Evolutionary conservation across 2,113 vertebrate genomes (phyloP), one percentile per base, ranked within the genome.

Genomic region (Origma solitaria): DNA sequence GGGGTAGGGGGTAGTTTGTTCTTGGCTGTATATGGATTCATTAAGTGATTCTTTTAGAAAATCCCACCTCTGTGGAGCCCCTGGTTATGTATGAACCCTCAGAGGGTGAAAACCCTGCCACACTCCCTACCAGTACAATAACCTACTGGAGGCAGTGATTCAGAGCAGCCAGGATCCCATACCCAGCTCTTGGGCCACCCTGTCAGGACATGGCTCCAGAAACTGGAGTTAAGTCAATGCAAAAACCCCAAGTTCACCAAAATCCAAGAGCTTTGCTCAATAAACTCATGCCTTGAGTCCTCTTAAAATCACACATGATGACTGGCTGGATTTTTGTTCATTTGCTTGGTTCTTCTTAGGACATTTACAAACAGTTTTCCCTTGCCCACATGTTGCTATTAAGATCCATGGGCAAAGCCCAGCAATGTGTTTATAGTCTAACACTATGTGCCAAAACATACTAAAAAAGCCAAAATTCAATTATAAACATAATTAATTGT

Each of bases 381-480:
- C 60, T 54, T 87, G 40, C 68, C 73, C 86, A 54, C 38, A 90
- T 38, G 25, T 61, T 73, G n/a, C 80, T 95, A 50, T 64, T 93
- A 85, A 84, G n/a, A 58, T 57, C 54, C 30, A 27, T 3, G 13
- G 50, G 58, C 51, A 88, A 92, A 80, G 11, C 22, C 38, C 18
- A 15, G 31, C 21, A 71, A 71, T 83, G 88, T 81, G 72, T 16
- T 75, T 16, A 35, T 21, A 57, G 62, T 18, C 58, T 61, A 66
- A 79, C 13, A 5, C 22, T 76, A 58, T 70, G 88, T 90, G 57
- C 17, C n/a, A 92, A 81, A 77, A 8, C 35, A 13, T 37, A 62
- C 56, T 49, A 24, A n/a, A 86, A 75, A 45, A 21, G 4, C 25
- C 58, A 66, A 64, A 95, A 91, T 78, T 81, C 2, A 1, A 62